These are phyloP conservation scores for Ancistrus triradiatus DNA, from an alignment of 2,113 vertebrate genomes.

Conservation along the genomic window DNA sequence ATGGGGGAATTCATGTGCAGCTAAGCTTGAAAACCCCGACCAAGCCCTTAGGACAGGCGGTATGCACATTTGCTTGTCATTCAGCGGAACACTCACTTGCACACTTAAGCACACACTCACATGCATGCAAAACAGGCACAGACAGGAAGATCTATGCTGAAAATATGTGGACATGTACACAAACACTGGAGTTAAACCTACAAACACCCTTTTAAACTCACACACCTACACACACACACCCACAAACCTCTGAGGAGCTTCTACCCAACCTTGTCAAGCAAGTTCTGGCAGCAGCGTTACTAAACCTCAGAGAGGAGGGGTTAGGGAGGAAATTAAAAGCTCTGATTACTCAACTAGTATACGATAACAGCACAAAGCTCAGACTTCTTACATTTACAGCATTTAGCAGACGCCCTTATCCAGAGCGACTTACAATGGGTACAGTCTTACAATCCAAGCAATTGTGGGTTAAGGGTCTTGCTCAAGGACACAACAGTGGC, in stretches of 20 bases:
- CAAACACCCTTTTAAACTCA: constrained; percentile 3
- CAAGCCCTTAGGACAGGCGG: constrained; percentile 26
- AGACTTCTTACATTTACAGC: too few species aligned
- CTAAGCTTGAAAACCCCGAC: constrained; percentile 34
- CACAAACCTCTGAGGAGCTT: constrained; percentile 53
- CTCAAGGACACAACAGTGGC: too few species aligned
- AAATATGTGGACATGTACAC: constrained; percentile 11
- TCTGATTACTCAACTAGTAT: constrained; percentile 14
- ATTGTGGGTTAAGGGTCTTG: too few species aligned
- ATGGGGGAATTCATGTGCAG: constrained; percentile 34
- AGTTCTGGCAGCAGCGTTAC: constrained; percentile 63
- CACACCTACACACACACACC: constrained; percentile 48
- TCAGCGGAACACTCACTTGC: constrained; percentile 40
- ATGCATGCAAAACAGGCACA: constrained; percentile 42
- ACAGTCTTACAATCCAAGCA: too few species aligned
- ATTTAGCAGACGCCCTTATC: too few species aligned
- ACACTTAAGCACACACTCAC: neutral
- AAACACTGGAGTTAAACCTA: neutral
- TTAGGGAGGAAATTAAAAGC: constrained; percentile 3
- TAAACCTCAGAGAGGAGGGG: constrained; percentile 16
- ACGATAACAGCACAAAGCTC: constrained; percentile 4
- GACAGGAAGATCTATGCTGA: constrained; percentile 28
- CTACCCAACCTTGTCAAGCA: constrained; percentile 66
- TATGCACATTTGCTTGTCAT: constrained; percentile 41
- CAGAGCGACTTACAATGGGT: too few species aligned